Base-by-base conservation (phyloP, 2,113 vertebrate genomes). In the Trogon surrucura region DNA sequence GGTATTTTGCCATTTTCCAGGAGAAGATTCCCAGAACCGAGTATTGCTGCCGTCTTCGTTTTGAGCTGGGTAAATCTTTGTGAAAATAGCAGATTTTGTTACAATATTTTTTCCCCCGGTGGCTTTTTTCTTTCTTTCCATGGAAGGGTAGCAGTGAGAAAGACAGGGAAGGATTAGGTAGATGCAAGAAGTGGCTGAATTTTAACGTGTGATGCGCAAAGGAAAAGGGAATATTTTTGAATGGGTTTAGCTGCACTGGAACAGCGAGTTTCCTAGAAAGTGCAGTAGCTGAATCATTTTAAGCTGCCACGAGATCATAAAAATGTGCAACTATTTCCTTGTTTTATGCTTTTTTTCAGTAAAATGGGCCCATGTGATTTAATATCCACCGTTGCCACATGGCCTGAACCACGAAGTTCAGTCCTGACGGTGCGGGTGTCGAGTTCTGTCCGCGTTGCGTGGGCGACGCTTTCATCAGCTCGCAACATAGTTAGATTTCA, bases 391-490 rank as follows among this genome's bases (percentile, higher is more conserved):
- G 4, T 51, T 53, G 54, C 65, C 25, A 41, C 30, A 1, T 9
- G 13, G 34, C 58, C 32, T 4, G n/a, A 57, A 23, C 61, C 15
- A 1, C 3, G 2, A 17, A 29, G 36, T 29, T 53, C 8, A 58
- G 17, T 22, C 6, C 29, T 2, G 5, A 1, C 12, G 8, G 60
- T 13, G 1, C 2, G 1, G 11, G 41, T 5, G 50, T 27, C 4
- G 22, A 26, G 51, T 54, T 81, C 21, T 41, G 70, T 27, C 64
- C 38, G 66, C 17, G 0, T 30, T 34, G n/a, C 5, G 61, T 60
- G 80, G 14, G 19, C 9, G 27, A 15, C 1, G 2, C 38, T 69
- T 53, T 44, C 74, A 80, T 65, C 72, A 85, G 29, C 84, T 34
- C 44, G 30, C 12, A 25, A 15, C 36, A 27, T 50, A n/a, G 65